These are phyloP conservation scores for Kryptopterus vitreolus DNA, from an alignment of 2,797 vertebrate genomes.

Conservation along the genomic window DNA sequence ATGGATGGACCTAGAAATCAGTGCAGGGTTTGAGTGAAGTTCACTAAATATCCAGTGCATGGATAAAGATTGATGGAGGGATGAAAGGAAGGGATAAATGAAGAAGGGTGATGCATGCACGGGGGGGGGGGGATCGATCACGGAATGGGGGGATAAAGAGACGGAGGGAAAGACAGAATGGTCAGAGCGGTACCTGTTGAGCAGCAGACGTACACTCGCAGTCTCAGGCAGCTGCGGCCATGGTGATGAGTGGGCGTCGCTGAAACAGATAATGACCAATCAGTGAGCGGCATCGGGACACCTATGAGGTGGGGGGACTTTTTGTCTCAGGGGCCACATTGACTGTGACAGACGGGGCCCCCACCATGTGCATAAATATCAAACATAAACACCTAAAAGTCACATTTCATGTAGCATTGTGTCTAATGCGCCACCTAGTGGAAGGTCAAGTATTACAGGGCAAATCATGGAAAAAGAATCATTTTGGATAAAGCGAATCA, in stretches of 20 bases:
- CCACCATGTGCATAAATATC: no score
- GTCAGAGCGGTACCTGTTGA: conserved; percentile 81
- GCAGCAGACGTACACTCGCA: conserved; percentile 95
- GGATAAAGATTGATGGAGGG: conserved; percentile 1
- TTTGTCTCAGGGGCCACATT: no score
- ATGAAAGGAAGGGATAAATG: neutral
- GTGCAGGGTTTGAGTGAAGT: neutral
- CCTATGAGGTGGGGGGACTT: no score
- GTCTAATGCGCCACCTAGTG: no score
- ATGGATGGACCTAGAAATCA: no score
- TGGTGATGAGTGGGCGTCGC: conserved; percentile 91
- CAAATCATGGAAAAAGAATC: no score
- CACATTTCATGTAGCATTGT: no score
- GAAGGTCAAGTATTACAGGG: no score
- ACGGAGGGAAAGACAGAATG: neutral
- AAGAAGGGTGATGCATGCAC: no score
- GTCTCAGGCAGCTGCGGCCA: conserved; percentile 88
- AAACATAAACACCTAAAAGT: no score
- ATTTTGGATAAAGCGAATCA: no score
- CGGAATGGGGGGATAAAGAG: conserved; percentile 10
- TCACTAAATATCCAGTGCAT: neutral
- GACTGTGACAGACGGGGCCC: no score
- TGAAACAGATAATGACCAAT: conserved; percentile 57
- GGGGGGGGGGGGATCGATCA: neutral
- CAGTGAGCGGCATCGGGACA: conserved; percentile 1